Evolutionary conservation across 2,888 invertebrate species (phyloP).

Genomic region (Hecatera dysodea): DNA sequence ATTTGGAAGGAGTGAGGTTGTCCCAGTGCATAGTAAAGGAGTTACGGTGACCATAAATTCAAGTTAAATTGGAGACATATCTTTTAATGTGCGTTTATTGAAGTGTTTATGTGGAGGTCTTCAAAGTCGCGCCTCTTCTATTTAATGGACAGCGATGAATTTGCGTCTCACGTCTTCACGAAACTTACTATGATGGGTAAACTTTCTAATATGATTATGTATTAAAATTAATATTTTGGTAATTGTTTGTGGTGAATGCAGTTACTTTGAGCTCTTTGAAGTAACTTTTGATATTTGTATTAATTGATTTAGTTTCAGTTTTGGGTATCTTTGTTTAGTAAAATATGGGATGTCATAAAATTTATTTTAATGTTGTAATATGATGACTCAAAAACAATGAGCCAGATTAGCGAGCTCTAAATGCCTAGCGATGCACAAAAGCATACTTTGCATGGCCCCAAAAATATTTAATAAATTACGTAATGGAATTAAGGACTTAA

Average conservation of each 20-base stretch:
- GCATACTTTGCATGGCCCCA: too few relatives aligned
- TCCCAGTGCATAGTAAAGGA: slow-evolving; percentile 67
- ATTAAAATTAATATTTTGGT: slow-evolving; percentile 43
- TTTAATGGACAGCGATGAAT: slow-evolving; percentile 77
- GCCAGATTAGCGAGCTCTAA: neutral
- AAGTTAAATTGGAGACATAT: slow-evolving; percentile 88
- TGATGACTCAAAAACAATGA: neutral
- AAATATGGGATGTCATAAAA: slow-evolving; percentile 4
- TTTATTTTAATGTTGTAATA: neutral
- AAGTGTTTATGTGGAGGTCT: slow-evolving; percentile 85
- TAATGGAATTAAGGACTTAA: too few relatives aligned
- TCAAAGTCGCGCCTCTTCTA: slow-evolving; percentile 74
- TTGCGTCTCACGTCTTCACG: slow-evolving; percentile 67
- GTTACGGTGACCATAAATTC: slow-evolving; percentile 87
- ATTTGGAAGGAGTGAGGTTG: slow-evolving; percentile 39
- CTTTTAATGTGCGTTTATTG: slow-evolving; percentile 88
- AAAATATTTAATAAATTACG: too few relatives aligned
- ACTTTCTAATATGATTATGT: slow-evolving; percentile 55
- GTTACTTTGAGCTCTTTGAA: slow-evolving; percentile 24
- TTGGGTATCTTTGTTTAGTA: slow-evolving; percentile 22
- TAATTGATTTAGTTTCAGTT: slow-evolving; percentile 45
- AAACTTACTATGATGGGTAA: slow-evolving; percentile 46
- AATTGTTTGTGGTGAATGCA: slow-evolving; percentile 54
- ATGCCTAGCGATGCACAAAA: neutral
- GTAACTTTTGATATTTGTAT: slow-evolving; percentile 44